Percentiles rank a stretch among this genome's conserved stretches.
Evolutionary conservation across 2,113 vertebrate species (phyloP).

Genomic region (Pachyramphus minor): DNA sequence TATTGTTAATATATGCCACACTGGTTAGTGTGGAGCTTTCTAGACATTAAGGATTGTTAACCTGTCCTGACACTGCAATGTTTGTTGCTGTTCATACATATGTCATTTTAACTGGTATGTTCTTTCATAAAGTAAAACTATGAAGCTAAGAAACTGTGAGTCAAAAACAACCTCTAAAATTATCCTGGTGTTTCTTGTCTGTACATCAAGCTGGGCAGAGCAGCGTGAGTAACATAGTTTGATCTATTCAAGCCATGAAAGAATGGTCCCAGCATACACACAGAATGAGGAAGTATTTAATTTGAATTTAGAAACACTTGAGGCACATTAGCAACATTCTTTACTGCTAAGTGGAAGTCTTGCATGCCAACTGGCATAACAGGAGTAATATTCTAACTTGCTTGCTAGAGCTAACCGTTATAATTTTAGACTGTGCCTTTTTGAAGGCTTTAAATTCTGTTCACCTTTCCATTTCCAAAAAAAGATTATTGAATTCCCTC

Average conservation of each 20-base stretch:
- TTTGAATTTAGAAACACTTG: slow-evolving; percentile 47
- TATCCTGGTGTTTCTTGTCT: not conserved
- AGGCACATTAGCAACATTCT: slow-evolving; percentile 10
- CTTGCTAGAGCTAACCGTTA: not conserved
- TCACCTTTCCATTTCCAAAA: slow-evolving; percentile 5
- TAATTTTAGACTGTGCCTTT: not conserved
- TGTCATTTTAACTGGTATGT: not conserved
- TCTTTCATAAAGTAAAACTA: not conserved
- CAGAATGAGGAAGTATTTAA: slow-evolving; percentile 38
- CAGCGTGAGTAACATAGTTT: not conserved
- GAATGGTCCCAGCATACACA: not conserved
- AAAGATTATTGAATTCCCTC: not conserved
- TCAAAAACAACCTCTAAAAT: not conserved
- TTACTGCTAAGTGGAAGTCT: not conserved
- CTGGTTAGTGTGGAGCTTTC: not conserved
- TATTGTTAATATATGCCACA: not conserved
- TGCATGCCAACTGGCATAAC: slow-evolving; percentile 2
- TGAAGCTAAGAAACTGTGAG: not conserved
- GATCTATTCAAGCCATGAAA: slow-evolving; percentile 2
- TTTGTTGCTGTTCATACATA: not conserved
- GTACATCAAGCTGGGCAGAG: not conserved
- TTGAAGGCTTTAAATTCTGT: slow-evolving; percentile 5
- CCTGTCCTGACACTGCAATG: not conserved
- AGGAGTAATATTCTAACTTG: slow-evolving; percentile 1
- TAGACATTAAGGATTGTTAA: not conserved